These are phyloP conservation scores for Paramormyrops hopkinsi DNA, from an alignment of 2,797 vertebrate species.

Conservation along the genomic window DNA sequence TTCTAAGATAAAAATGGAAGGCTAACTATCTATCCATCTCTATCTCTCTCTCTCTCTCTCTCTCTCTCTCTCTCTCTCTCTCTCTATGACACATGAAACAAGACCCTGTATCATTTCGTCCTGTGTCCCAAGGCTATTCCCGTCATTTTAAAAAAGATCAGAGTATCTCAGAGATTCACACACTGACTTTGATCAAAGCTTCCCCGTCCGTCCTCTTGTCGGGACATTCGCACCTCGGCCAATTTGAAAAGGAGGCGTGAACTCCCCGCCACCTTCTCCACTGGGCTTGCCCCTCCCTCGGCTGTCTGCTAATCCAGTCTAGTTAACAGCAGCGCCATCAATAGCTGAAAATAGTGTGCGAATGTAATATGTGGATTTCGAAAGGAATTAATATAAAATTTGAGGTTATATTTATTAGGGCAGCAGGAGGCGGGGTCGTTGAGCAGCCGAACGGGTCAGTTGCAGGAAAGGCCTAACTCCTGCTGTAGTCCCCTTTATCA, in stretches of 20 bases:
- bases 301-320: conserved; percentile 50
- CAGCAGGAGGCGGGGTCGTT: neutral
- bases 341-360: conserved; percentile 51
- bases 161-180: neutral
- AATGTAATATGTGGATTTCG: conserved; percentile 48
- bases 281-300: conserved; percentile 8
- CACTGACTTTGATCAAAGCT: conserved; percentile 20
- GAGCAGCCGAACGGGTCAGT: neutral
- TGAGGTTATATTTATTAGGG: neutral
- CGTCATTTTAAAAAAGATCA: conserved; percentile 1
- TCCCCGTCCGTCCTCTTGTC: neutral
- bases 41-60: neutral
- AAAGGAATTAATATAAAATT: conserved; percentile 14
- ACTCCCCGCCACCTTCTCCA: neutral
- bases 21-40: neutral
- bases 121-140: neutral
- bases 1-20: neutral
- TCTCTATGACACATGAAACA: neutral
- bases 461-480: neutral
- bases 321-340: conserved; percentile 38
- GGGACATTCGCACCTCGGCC: conserved; percentile 17
- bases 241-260: conserved; percentile 25
- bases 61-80: neutral
- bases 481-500: neutral
- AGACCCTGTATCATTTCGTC: neutral